These are phyloP conservation scores for Tachina fera DNA, from an alignment of 2,888 invertebrate species.

Conservation along the genomic window DNA sequence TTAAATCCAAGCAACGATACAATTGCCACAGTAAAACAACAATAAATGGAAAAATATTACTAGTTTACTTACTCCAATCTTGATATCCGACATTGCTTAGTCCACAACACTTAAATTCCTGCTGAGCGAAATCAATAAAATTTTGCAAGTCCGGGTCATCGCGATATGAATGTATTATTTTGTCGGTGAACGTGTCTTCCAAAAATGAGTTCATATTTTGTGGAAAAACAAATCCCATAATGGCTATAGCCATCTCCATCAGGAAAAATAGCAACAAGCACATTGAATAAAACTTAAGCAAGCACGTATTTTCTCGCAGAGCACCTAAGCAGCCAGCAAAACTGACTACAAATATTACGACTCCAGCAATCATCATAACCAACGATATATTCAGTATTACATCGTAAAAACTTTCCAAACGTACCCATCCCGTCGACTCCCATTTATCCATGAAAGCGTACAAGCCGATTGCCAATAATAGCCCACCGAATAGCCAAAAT, in stretches of 20 bases:
- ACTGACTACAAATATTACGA: slow-evolving; percentile 95
- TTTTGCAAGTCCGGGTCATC: slow-evolving; percentile 97
- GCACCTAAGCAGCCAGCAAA: slow-evolving; percentile 94
- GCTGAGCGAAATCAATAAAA: slow-evolving; percentile 97
- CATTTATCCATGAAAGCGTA: slow-evolving; percentile 97
- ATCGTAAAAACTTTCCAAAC: slow-evolving; percentile 93
- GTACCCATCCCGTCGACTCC: slow-evolving; percentile 92
- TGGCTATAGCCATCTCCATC: slow-evolving; percentile 95
- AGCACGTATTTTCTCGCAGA: slow-evolving; percentile 92
- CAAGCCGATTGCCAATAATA: slow-evolving; percentile 92
- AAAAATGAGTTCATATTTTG: slow-evolving; percentile 92
- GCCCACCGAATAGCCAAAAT: slow-evolving; percentile 93
- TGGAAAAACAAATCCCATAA: slow-evolving; percentile 96
- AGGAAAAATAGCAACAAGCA: slow-evolving; percentile 94
- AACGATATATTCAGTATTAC: slow-evolving; percentile 95
- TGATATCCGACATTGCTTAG: slow-evolving; percentile 95
- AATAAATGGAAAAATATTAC: neutral
- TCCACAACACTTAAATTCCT: slow-evolving; percentile 93
- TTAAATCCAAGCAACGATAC: neutral
- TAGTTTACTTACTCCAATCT: slow-evolving; percentile 89
- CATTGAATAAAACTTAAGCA: slow-evolving; percentile 95
- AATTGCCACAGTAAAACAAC: neutral
- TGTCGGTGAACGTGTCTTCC: slow-evolving; percentile 94
- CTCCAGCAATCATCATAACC: slow-evolving; percentile 94
- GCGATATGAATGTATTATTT: slow-evolving; percentile 95